Percentiles rank a stretch among this genome's conserved stretches.
Conservation (phyloP, 2,797 vertebrate genomes). For the Calcarius lapponicus region DNA sequence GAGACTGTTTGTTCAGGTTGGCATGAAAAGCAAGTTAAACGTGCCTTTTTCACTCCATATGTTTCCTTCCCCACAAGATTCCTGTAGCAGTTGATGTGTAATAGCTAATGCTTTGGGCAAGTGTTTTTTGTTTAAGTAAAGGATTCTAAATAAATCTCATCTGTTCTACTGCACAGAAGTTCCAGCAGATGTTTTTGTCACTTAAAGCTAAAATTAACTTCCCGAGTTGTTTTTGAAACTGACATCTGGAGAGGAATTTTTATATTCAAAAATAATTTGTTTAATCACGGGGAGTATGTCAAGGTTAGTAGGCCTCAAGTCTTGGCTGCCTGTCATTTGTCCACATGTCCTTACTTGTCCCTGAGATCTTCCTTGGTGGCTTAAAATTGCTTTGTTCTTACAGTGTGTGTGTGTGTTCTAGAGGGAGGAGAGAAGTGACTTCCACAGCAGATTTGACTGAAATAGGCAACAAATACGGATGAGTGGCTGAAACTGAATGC, state of each 20-base stretch:
- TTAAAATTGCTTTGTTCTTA: not conserved
- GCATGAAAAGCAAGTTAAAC: not conserved
- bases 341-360: not conserved
- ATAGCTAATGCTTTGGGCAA: not conserved
- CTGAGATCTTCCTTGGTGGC: not conserved
- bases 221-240: not conserved
- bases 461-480: rapidly evolving
- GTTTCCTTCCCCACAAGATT: not conserved
- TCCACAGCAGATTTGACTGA: not conserved
- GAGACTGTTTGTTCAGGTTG: not conserved
- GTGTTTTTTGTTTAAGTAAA: not conserved
- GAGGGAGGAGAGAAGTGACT: not conserved
- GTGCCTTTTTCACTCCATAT: not conserved
- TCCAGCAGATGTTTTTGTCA: slow-evolving; percentile 25
- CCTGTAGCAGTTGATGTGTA: not conserved
- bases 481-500: not conserved
- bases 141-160: not conserved
- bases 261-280: not conserved
- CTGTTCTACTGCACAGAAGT: not conserved
- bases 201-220: slow-evolving; percentile 24
- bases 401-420: not conserved
- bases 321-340: slow-evolving; percentile 17
- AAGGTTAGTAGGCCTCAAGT: slow-evolving; percentile 5
- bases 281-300: not conserved
- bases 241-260: not conserved